phyloP scores from a whole-genome alignment of 2,797 vertebrate species.

The Girardinus metallicus region DNA sequence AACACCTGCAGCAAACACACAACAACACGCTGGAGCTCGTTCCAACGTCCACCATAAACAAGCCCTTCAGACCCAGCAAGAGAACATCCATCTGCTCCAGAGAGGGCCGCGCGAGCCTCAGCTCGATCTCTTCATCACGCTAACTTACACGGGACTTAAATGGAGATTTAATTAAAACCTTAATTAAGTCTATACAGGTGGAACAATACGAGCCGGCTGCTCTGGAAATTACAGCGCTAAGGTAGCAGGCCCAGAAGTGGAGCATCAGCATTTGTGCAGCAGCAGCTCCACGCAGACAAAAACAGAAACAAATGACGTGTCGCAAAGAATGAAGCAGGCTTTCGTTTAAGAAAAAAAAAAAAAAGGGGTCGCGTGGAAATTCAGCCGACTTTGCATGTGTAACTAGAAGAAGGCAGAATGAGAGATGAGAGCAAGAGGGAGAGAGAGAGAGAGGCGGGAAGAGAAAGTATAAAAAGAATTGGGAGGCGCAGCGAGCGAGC shows the following conservation, averaged over 20 bases:
- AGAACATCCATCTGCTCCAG: slow-evolving; percentile 17
- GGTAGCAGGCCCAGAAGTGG: slow-evolving; percentile 53
- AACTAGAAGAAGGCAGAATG: slow-evolving; percentile 43
- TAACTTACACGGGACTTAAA: slow-evolving; percentile 59
- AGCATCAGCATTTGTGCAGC: slow-evolving; percentile 72
- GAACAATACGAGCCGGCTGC: slow-evolving; percentile 27
- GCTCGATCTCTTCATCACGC: slow-evolving; percentile 24
- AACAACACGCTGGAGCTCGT: slow-evolving; percentile 14
- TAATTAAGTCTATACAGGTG: slow-evolving; percentile 58
- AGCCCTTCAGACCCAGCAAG: not conserved
- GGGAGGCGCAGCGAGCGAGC: slow-evolving; percentile 20
- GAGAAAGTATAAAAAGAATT: slow-evolving; percentile 9
- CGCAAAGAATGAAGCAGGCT: slow-evolving; percentile 71
- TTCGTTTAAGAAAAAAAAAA: slow-evolving; percentile 57
- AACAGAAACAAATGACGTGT: slow-evolving; percentile 77
- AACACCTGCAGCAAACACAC: not conserved
- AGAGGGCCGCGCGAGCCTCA: not conserved
- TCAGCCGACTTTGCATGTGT: slow-evolving; percentile 68
- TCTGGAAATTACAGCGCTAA: slow-evolving; percentile 31
- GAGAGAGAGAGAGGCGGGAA: not conserved
- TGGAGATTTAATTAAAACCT: slow-evolving; percentile 59
- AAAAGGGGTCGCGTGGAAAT: slow-evolving; percentile 51
- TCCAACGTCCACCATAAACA: slow-evolving; percentile 20
- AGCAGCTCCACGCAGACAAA: slow-evolving; percentile 41
- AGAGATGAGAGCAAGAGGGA: not conserved